These are phyloP conservation scores for Steromphala cineraria DNA, from an alignment of 2,888 invertebrate species.

Conservation along the genomic window DNA sequence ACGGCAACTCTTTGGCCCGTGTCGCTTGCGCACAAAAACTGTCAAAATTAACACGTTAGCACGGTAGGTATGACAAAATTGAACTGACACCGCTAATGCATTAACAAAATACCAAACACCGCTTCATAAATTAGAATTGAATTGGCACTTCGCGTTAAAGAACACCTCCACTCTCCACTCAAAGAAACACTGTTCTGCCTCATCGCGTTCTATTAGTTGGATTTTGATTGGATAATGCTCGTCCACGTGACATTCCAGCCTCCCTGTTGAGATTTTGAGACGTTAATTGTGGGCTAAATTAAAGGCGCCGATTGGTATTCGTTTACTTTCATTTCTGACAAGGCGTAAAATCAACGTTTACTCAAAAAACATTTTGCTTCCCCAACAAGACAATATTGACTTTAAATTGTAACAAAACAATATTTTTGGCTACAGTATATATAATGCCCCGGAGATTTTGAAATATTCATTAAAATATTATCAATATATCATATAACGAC, in stretches of 20 bases:
- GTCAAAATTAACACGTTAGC: constrained; percentile 13
- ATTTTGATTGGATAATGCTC: constrained; percentile 15
- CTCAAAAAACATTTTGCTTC: not conserved
- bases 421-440: not conserved
- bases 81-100: not conserved
- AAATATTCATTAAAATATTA: not conserved
- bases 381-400: not conserved
- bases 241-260: not conserved
- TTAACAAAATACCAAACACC: constrained; percentile 19
- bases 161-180: not conserved
- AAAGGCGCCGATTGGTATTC: not conserved
- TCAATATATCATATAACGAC: not conserved
- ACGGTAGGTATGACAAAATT: not conserved
- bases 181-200: not conserved
- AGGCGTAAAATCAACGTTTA: not conserved
- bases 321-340: not conserved
- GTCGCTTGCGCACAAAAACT: not conserved
- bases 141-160: not conserved
- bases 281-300: not conserved
- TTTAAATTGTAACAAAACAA: not conserved
- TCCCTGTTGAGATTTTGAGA: not conserved
- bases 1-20: not conserved
- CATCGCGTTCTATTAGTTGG: not conserved
- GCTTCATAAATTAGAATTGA: constrained; percentile 5
- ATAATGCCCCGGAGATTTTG: not conserved